Base-by-base conservation (phyloP, 1,140 invertebrate species). In the Drosophila watanabei region DNA sequence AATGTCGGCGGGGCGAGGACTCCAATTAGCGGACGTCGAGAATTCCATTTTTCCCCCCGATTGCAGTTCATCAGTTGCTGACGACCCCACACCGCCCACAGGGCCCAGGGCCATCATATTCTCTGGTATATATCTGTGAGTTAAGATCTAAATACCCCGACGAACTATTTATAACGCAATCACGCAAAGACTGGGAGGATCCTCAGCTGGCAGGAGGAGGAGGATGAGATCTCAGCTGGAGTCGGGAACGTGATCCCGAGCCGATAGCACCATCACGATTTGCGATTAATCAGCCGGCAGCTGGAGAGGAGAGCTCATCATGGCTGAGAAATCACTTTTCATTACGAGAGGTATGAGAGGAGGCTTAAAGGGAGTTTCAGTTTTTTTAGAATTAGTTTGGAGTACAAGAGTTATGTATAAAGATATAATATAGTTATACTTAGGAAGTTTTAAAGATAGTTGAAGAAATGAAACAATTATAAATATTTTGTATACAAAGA, bases 211-310 rank as follows among this genome's bases (percentile, higher is more conserved):
- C 54, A 56, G 54, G 33, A 9, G 16, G 9, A 20, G 4, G 48
- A 28, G 51, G 18, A 35, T 35, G 32, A 45, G 43, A 71, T 61
- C 75, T 75, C 28, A 58, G 72, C 57, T 77, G 41, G 65, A 68
- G 66, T 60, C 60, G 45, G 45, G 75, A 89, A 89, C 86, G 86
- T 90, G 86, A 90, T 90, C 71, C 59, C 72, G 43, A 63, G 72
- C 51, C 75, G 86, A 90, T 90, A 90, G 82, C 82, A 62, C 66
- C 82, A 75, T 88, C 86, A 90, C 86, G 86, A 90, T 86, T 90
- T 64, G 86, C 82, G 86, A 90, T 90, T 90, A 90, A 90, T 90
- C 86, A 90, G 79, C 70, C 79, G 82, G 76, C 48, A 41, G 75
- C 52, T 62, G 70, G 52, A 64, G 54, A 64, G 54, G 20, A 56